Base-by-base conservation (phyloP, 2,797 vertebrate species). In the Syngnathus rostellatus region DNA sequence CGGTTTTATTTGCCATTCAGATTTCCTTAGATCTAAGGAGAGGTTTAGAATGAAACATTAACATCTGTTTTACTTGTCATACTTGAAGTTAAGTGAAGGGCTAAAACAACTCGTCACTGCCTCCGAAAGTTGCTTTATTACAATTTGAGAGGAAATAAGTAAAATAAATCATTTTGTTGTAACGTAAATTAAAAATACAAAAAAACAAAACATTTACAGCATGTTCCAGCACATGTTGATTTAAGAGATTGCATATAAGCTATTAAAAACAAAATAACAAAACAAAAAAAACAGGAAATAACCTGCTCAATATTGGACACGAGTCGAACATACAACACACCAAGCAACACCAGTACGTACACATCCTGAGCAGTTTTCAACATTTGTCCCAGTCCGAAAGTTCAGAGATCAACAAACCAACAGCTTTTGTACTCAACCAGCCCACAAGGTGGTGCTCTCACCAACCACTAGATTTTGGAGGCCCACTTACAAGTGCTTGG, bases 231-330 rank as follows among this genome's bases (percentile, higher is more conserved):
- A 84, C 76, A 68, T 78, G 75, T 72, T 66, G 76, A 75, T 67
- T 76, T 53, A 77, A 76, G 63, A 87, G 19, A 86, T 86, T 87
- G 83, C 84, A 87, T 85, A 84, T 74, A 86, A 80, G 77, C 78
- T 72, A 70, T 64, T 82, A 77, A 21, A 69, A 69, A 72, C 68
- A 4, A 31, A 31, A 31, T 31, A 31, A 31, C 31, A 31, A 12
- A 48, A 63, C 67, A 68, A 48, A 5, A 62, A 67, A 77, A 51
- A 5, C 10, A 43, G 2, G 25, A 54, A 65, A 45, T 25, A 14
- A 62, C 11, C 60, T 9, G 60, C 14, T 62, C 41, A 45, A 61
- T 61, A 5, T 43, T 61, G 4, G 55, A 61, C 59, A 41, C 21
- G n/a, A 43, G 43, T 21, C 17, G 23, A 43, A 74, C 53, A 61